Base-by-base conservation (phyloP, 2,888 invertebrate species). In the Idaea biselata region DNA sequence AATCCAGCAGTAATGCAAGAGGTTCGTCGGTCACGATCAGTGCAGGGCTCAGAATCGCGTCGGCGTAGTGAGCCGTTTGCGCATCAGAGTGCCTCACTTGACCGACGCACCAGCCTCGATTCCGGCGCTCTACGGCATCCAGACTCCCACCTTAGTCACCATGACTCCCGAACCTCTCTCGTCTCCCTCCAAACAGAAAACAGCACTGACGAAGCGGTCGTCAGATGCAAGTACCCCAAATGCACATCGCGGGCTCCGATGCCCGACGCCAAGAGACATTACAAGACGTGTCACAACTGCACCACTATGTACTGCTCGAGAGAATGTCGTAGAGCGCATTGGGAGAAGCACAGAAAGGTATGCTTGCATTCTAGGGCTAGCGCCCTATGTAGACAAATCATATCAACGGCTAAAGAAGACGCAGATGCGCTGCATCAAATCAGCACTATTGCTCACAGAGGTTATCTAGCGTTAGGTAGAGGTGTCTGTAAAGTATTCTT, bases 241-340 rank as follows among this genome's bases (percentile, higher is more conserved):
- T 97, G 98, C 89, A 93, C 94, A 73, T 95, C 96, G 63, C 94
- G 95, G 64, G 94, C 96, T 59, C 94, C 94, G 2, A 86, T 96
- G 63, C 93, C 94, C 65, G 96, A 97, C 74, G 98, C 98, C 66
- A 95, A 96, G 73, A 94, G 95, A 74, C 94, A 94, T 76, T 99
- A 96, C 93, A 98, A 98, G 86, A 97, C 96, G 75, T 98, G 98
- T 88, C 98, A 98, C 92, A 98, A 99, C 86, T 99, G 99, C 92
- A 96, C 97, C 73, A 97, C 98, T 80, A 95, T 97, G 79, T 99
- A 99, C 89, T 99, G 99, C 90, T 97, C 97, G 67, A 94, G 97
- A 66, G 96, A 97, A 78, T 99, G 99, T 85, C 94, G 99, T 25
- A 93, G 97, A 67, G 95, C 96, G 16, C 98, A 99, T 84, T 99